Evolutionary conservation across 2,113 vertebrate species (phyloP).

Genomic region (Mustelus asterias): DNA sequence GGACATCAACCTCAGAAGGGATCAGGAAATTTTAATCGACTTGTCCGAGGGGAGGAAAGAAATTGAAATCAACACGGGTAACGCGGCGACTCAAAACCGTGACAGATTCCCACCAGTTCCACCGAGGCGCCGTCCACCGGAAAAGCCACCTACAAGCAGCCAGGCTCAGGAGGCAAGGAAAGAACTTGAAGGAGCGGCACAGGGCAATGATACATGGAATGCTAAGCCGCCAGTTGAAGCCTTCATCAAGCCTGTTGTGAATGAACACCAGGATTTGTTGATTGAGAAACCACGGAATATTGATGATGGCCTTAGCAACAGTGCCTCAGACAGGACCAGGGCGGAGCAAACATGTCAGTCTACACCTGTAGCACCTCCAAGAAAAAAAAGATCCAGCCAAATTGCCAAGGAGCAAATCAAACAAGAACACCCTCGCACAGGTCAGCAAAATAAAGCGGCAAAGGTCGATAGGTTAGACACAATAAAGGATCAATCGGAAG

Average conservation of each 20-base stretch:
- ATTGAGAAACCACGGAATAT: slow-evolving; percentile 27
- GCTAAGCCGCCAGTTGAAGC: slow-evolving; percentile 31
- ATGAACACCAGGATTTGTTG: background rate
- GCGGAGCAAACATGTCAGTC: slow-evolving; percentile 44
- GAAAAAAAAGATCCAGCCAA: slow-evolving; percentile 47
- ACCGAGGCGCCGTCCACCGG: slow-evolving; percentile 43
- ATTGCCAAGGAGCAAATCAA: slow-evolving; percentile 33
- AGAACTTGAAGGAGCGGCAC: slow-evolving; percentile 40
- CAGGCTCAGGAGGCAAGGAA: slow-evolving; percentile 41
- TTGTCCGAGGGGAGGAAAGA: slow-evolving; percentile 34
- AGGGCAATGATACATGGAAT: slow-evolving; percentile 44
- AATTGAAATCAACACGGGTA: background rate
- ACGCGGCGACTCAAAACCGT: background rate
- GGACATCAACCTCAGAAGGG: slow-evolving; percentile 45
- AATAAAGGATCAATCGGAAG: background rate
- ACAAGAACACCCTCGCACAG: too few relatives aligned
- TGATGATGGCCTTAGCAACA: slow-evolving; percentile 53
- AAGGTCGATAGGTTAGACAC: background rate
- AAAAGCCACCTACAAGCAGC: slow-evolving; percentile 37
- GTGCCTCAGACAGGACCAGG: slow-evolving; percentile 50
- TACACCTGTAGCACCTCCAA: slow-evolving; percentile 46
- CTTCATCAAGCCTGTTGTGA: background rate
- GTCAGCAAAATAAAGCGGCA: background rate
- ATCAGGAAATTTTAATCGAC: slow-evolving; percentile 44
- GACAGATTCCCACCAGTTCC: slow-evolving; percentile 44